Conservation (phyloP, 2,797 vertebrate species). For the Loris lydekkerianus region DNA sequence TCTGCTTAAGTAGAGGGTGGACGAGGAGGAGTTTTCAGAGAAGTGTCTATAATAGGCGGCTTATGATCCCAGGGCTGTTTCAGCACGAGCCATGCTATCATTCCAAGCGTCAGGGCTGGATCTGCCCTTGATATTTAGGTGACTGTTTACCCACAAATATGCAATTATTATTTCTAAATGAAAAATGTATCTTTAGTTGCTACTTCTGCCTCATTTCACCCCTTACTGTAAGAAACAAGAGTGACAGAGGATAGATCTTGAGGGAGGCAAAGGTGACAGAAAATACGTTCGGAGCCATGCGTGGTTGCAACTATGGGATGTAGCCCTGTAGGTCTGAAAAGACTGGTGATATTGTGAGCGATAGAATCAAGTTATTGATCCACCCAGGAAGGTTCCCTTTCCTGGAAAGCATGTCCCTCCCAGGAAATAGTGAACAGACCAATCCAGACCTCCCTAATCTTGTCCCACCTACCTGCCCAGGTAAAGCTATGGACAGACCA, state of each 20-base stretch:
- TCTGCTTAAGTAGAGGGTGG: conserved; percentile 68
- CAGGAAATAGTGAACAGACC: no score
- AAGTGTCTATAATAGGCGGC: neutral
- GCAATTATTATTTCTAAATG: conserved; percentile 78
- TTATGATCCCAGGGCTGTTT: neutral
- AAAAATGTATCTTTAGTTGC: conserved; percentile 52
- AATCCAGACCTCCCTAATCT: no score
- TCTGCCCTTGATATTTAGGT: conserved; percentile 67
- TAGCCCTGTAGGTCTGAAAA: neutral
- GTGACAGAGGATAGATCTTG: neutral
- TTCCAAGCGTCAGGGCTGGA: conserved; percentile 25
- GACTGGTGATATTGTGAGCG: neutral
- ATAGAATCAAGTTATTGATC: no score
- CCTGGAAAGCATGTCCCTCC: no score
- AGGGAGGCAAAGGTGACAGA: conserved; percentile 58
- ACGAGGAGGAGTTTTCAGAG: neutral
- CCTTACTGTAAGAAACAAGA: conserved; percentile 30
- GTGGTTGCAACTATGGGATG: neutral
- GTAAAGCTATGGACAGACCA: no score
- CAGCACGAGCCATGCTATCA: neutral
- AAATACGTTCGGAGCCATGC: neutral
- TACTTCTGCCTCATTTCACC: conserved; percentile 48
- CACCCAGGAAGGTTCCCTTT: no score
- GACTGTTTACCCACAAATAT: conserved; percentile 67
- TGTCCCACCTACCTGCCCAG: no score